Evolutionary conservation across 2,113 vertebrate genomes (phyloP).

Genomic region (Gasterosteus nipponicus): DNA sequence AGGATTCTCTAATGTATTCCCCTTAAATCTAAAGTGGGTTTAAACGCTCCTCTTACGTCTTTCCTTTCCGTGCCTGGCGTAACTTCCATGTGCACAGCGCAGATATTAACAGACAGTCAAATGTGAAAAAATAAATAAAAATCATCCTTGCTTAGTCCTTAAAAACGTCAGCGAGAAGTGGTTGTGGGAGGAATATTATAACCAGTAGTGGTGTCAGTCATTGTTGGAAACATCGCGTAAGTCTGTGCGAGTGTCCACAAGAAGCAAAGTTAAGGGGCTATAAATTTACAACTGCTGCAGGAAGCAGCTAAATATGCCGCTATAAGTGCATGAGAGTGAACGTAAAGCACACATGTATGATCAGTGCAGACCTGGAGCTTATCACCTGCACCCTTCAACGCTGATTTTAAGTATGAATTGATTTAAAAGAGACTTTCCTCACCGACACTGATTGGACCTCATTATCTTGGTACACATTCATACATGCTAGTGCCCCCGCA

Average conservation of each 20-base stretch:
- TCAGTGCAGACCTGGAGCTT: conserved; percentile 33
- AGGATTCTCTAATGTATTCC: background rate
- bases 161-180: background rate
- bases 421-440: background rate
- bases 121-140: background rate
- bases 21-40: conserved; percentile 13
- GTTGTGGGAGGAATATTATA: background rate
- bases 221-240: conserved; percentile 18
- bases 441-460: background rate
- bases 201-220: background rate
- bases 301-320: conserved; percentile 52
- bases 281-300: conserved; percentile 30
- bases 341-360: conserved; percentile 46
- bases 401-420: conserved; percentile 29
- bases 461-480: background rate
- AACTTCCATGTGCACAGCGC: conserved; percentile 9
- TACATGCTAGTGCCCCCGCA: too few relatives aligned
- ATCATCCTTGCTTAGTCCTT: background rate
- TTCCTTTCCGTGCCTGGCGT: conserved; percentile 15
- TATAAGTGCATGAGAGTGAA: conserved; percentile 25
- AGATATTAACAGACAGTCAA: background rate
- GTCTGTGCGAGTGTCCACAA: conserved; percentile 20
- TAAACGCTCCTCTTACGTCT: conserved; percentile 12
- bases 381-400: conserved; percentile 51
- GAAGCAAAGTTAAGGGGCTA: conserved; percentile 15